Evolutionary conservation across 2,888 invertebrate species (phyloP).

Genomic region (Anticlea derivata): DNA sequence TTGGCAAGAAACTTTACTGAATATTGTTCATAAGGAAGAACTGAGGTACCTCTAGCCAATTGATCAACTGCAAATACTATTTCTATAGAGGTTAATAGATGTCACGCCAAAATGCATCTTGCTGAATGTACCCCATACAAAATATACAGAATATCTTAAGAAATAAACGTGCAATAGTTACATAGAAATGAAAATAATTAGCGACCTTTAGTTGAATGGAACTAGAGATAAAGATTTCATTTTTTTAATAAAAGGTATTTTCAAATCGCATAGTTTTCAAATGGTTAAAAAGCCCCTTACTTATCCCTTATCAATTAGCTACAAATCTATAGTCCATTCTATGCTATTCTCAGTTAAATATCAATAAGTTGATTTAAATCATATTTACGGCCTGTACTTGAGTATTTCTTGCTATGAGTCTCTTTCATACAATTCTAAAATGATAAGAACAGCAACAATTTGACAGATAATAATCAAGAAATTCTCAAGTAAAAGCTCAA

Average conservation of each 20-base stretch:
- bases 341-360: conserved; percentile 60
- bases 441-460: background rate
- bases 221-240: conserved; percentile 43
- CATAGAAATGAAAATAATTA: conserved; percentile 48
- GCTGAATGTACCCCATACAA: conserved; percentile 53
- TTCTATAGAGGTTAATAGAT: conserved; percentile 12
- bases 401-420: conserved; percentile 1
- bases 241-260: conserved; percentile 28
- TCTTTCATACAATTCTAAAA: background rate
- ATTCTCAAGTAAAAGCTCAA: background rate
- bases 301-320: conserved; percentile 75
- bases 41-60: background rate
- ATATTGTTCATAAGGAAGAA: background rate
- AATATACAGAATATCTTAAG: conserved; percentile 60
- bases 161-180: conserved; percentile 35
- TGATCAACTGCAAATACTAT: background rate
- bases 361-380: conserved; percentile 24
- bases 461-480: background rate
- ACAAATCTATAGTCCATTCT: conserved; percentile 70
- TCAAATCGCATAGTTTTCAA: conserved; percentile 27
- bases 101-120: conserved; percentile 40
- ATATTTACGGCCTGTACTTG: conserved; percentile 2
- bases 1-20: conserved; percentile 14
- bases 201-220: conserved; percentile 51
- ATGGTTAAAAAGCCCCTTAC: conserved; percentile 63